Evolutionary conservation across 2,888 invertebrate species (phyloP).

Genomic region (Sesamia inferens): DNA sequence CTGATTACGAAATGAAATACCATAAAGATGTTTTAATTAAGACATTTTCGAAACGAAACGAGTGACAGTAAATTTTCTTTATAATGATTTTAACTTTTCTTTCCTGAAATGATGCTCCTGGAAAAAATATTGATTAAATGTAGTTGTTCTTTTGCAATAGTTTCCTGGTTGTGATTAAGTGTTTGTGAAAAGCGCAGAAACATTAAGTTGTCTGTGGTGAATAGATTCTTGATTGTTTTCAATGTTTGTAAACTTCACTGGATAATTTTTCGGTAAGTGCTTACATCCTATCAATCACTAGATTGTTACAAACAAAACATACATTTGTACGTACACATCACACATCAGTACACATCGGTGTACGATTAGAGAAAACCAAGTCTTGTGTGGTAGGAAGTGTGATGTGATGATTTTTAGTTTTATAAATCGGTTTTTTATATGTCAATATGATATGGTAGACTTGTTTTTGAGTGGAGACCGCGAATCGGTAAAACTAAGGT

Average conservation of each 20-base stretch:
- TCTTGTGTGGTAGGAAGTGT: slow-evolving; percentile 12
- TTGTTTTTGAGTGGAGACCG: no score
- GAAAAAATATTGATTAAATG: background rate
- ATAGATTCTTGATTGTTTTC: slow-evolving; percentile 14
- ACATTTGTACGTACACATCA: background rate
- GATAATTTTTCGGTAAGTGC: slow-evolving; percentile 45
- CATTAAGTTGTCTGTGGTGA: slow-evolving; percentile 11
- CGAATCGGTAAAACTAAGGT: no score
- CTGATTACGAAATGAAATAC: slow-evolving; percentile 29
- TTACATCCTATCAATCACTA: background rate
- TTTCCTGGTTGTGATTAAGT: slow-evolving; percentile 37
- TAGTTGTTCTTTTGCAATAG: slow-evolving; percentile 14
- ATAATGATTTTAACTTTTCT: background rate
- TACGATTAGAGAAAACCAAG: background rate
- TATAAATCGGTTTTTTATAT: slow-evolving; percentile 6
- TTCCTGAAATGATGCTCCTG: background rate
- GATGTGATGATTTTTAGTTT: slow-evolving; percentile 14
- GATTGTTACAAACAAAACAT: background rate
- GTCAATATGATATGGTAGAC: background rate
- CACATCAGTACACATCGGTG: no score
- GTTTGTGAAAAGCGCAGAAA: slow-evolving; percentile 20
- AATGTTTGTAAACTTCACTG: slow-evolving; percentile 22
- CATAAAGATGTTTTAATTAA: slow-evolving; percentile 27
- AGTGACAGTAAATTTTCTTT: slow-evolving; percentile 19
- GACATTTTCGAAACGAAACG: slow-evolving; percentile 19